Base-by-base conservation (phyloP, 2,888 invertebrate species). In the Thyatira batis region DNA sequence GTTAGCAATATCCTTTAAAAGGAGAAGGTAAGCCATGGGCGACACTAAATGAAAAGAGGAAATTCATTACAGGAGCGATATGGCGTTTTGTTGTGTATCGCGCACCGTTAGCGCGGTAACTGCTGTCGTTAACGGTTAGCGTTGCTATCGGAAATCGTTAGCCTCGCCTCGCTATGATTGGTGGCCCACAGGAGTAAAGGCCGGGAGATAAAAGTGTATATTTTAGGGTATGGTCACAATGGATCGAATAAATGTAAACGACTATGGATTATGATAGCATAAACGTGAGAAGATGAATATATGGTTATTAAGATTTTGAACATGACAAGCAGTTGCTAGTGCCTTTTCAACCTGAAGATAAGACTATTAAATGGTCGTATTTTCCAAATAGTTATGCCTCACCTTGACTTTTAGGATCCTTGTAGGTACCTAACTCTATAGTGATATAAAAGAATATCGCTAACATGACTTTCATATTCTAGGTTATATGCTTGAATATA, bases 61-160 rank as follows among this genome's bases (percentile, higher is more conserved):
- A 80, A 85, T 84, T 84, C 85, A 83, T 86, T 84, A 80, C 71
- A 48, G 57, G 50, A 52, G 71, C 76, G 72, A 79, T 76, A 80
- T 71, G 68, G 62, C 59, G 55, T 54, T 46, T 65, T 63, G 63
- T 62, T 69, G 69, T 74, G 79, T 81, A 82, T 77, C 82, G 78
- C 65, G 58, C 58, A 67, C 76, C 71, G 80, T 82, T 80, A 74
- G 68, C 67, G 73, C 58, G 69, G 76, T 75, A 79, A 82, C 80
- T 75, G 81, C 71, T 76, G 80, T 70, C 76, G 74, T 78, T 84
- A 83, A 82, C 73, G 73, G 74, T 71, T 64, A 68, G 76, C 71
- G 73, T 76, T 76, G 73, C 72, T 84, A 87, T 87, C 83, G 86
- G 85, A 86, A 85, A 84, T 82, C 83, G 84, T 83, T 81, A 84